Conservation (phyloP, 2,113 vertebrate genomes). For the Corapipo altera region DNA sequence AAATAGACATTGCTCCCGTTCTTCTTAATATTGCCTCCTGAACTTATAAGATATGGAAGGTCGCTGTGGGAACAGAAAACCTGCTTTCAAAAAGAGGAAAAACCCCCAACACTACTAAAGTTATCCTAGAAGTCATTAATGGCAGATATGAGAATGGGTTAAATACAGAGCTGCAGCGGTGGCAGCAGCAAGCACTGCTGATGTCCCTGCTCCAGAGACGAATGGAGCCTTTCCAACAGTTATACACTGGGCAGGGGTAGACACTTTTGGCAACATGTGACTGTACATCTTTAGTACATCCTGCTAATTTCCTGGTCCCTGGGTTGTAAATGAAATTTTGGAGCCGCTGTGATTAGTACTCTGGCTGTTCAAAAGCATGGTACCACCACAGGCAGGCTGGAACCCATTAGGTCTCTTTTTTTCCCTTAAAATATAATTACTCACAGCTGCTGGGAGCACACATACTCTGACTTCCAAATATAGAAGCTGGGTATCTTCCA, state of each 20-base stretch:
- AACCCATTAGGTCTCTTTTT: background rate
- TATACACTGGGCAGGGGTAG: fast-evolving
- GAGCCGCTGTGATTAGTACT: background rate
- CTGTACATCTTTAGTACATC: background rate
- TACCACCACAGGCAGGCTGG: background rate
- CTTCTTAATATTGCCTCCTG: background rate
- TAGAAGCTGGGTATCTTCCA: background rate
- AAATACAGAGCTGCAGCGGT: background rate
- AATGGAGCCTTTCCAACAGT: background rate
- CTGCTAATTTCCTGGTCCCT: background rate
- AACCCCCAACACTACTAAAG: background rate
- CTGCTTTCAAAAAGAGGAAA: background rate
- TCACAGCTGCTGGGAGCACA: background rate
- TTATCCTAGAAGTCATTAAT: background rate
- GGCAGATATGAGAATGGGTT: background rate
- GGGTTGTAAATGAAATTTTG: background rate
- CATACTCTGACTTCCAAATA: background rate
- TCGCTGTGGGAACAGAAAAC: background rate
- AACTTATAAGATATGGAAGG: background rate
- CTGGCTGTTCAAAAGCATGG: background rate
- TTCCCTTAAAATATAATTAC: background rate
- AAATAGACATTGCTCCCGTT: background rate
- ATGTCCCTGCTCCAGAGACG: background rate
- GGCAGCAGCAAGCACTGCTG: fast-evolving
- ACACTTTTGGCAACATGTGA: background rate